phyloP scores from a whole-genome alignment of 2,888 invertebrate species.

The Sinhomidia bicolor region DNA sequence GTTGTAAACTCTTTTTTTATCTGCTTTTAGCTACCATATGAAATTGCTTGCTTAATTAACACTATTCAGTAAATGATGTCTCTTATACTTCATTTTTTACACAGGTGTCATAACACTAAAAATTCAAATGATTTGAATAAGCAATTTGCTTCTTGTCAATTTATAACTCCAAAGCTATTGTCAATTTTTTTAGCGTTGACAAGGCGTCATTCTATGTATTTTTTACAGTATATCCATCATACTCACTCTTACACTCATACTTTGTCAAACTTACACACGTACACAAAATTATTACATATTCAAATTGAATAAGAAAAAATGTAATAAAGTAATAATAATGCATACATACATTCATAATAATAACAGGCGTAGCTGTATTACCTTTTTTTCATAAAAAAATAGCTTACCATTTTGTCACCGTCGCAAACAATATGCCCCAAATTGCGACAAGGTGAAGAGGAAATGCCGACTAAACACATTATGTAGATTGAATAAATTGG shows the following conservation, averaged over 20 bases:
- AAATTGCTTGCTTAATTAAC: not conserved
- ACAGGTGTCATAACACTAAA: not conserved
- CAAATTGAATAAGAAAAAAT: not conserved
- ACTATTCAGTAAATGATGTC: not conserved
- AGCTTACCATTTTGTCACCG: not conserved
- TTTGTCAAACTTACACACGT: too few relatives aligned
- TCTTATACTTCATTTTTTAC: not conserved
- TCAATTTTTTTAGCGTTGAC: not conserved
- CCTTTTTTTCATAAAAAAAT: not conserved
- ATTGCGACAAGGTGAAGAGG: not conserved
- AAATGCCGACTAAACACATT: not conserved
- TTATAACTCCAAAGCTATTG: not conserved
- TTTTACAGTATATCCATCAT: not conserved
- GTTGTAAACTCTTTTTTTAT: too few relatives aligned
- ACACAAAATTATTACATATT: not conserved
- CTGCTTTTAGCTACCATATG: too few relatives aligned
- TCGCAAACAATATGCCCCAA: not conserved
- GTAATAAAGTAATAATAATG: not conserved
- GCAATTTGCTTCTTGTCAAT: not conserved
- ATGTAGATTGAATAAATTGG: slow-evolving; percentile 24
- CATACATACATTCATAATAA: too few relatives aligned
- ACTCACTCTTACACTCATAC: not conserved
- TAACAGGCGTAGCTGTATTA: not conserved
- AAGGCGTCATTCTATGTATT: not conserved
- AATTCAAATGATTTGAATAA: not conserved